A percentile compares a stretch with the other conserved stretches of the same genome.
These are phyloP conservation scores for Potorous gilbertii DNA, from an alignment of 2,797 vertebrate genomes.

Conservation along the genomic window DNA sequence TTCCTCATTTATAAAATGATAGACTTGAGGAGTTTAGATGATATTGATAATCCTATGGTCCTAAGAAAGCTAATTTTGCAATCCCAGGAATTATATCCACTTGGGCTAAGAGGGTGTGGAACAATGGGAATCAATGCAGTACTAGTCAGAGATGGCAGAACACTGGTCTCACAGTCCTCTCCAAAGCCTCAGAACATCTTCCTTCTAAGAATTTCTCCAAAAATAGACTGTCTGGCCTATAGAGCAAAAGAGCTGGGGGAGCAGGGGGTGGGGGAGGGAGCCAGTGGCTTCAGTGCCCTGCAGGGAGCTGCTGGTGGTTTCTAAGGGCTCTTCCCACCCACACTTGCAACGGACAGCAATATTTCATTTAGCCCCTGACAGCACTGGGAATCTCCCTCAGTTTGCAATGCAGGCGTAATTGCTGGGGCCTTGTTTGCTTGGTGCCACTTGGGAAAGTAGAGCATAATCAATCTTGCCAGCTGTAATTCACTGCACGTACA, in stretches of 20 bases:
- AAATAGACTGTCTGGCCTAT: neutral
- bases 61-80: neutral
- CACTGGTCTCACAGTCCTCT: neutral
- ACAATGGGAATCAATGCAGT: neutral
- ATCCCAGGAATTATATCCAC: neutral
- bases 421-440: neutral
- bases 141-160: neutral
- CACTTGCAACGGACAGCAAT: neutral
- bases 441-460: conserved; percentile 42
- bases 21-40: neutral
- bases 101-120: neutral
- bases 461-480: conserved; percentile 42
- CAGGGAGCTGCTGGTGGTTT: neutral
- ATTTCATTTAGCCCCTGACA: neutral
- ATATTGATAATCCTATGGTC: too few relatives aligned
- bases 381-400: conserved; percentile 8
- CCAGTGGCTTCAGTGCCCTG: neutral
- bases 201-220: neutral
- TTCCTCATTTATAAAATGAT: neutral
- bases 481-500: neutral
- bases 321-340: neutral
- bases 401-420: conserved; percentile 24
- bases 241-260: neutral
- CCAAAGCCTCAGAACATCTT: neutral
- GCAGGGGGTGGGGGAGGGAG: neutral